Conservation (phyloP, 2,888 invertebrate genomes). For the Cotesia congregata region DNA sequence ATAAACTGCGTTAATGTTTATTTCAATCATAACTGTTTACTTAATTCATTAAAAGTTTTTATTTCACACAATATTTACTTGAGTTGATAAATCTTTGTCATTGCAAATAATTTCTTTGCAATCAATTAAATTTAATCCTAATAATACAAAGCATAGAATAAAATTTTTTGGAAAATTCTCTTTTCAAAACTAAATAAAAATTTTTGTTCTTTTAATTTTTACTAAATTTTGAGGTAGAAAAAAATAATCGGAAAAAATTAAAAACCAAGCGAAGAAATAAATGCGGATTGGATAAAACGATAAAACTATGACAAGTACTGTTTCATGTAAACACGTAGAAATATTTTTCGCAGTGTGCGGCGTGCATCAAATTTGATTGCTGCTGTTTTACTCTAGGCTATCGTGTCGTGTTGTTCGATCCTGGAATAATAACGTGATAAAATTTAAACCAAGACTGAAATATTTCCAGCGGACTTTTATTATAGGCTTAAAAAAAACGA, state of each 20-base stretch:
- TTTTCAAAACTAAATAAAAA: too few relatives aligned
- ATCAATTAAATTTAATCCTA: too few relatives aligned
- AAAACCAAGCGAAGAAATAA: neutral
- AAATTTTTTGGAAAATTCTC: too few relatives aligned
- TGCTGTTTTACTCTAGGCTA: constrained; percentile 24
- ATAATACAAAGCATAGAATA: too few relatives aligned
- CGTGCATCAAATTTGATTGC: constrained; percentile 29
- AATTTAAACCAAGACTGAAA: neutral
- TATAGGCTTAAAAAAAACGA: neutral
- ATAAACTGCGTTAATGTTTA: too few relatives aligned
- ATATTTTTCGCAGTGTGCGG: neutral
- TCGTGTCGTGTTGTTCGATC: constrained; percentile 16
- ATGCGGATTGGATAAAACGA: constrained; percentile 29
- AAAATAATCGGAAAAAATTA: neutral
- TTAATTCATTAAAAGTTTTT: too few relatives aligned
- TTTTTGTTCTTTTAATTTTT: too few relatives aligned
- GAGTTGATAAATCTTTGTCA: too few relatives aligned
- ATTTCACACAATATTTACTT: too few relatives aligned
- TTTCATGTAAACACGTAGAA: constrained; percentile 33
- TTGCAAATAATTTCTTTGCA: too few relatives aligned
- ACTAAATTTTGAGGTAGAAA: too few relatives aligned
- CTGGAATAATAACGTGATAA: neutral
- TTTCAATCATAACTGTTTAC: too few relatives aligned
- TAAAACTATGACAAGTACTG: constrained; percentile 36
- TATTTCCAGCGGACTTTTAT: neutral